Base-by-base conservation (phyloP, 2,113 vertebrate species). In the Calypte anna region DNA sequence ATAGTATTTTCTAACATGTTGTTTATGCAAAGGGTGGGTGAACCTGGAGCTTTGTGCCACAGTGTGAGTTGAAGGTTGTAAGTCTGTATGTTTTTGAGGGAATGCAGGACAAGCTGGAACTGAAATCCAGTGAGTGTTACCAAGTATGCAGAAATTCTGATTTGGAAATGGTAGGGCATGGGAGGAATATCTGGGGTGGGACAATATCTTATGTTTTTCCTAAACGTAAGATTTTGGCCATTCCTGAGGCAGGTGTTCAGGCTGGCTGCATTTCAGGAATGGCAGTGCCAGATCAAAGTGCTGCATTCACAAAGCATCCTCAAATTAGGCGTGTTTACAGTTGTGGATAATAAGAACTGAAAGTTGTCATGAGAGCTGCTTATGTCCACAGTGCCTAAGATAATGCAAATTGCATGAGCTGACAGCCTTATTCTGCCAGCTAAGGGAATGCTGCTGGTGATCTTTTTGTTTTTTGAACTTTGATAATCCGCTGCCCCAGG, bases 401-500 rank as follows among this genome's bases (percentile, higher is more conserved):
- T 79, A 79, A 93, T 96, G 82, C 55, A 84, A 54, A 88, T 79
- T 88, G 55, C 46, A 68, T 87, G 78, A 95, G 36, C 68, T 89
- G 62, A 55, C 48, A 61, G 0, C 61, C 38, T 79, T 81, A 58
- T 2, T 79, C 51, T 78, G 6, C 64, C 89, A 91, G 79, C 81
- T 85, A 23, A 67, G 88, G 85, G 93, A 94, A 82, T 66, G 43
- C 51, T 90, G 78, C 38, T 43, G 53, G 50, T 43, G 44, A 50
- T 74, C 12, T 82, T 83, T 67, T 79, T 68, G 12, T 40, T 79
- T 92, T 92, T 81, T 72, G 16, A 82, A 76, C 51, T 93, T 89
- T 20, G 59, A 69, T 89, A 89, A 87, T 92, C 69, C 36, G 9
- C 36, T 64, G 30, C 83, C 84, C 70, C 82, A 21, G 0, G 2